A percentile compares a stretch with the other conserved stretches of the same genome.
These are phyloP conservation scores for Pantherophis alleghaniensis DNA, from an alignment of 2,797 vertebrate genomes.

Conservation along the genomic window DNA sequence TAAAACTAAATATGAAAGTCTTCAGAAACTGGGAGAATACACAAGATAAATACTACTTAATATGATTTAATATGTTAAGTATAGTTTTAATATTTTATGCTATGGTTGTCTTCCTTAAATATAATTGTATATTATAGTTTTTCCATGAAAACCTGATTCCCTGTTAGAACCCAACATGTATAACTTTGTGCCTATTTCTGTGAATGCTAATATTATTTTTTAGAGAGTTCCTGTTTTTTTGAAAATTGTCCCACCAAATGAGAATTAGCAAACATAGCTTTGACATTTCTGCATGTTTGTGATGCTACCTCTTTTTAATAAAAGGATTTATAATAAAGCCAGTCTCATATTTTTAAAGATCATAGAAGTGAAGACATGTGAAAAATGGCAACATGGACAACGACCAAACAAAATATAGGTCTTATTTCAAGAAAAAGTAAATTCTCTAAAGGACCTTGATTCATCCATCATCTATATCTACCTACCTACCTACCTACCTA, in stretches of 20 bases:
- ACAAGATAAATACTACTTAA: background rate
- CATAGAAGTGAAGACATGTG: background rate
- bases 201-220: background rate
- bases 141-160: background rate
- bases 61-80: background rate
- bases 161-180: background rate
- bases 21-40: background rate
- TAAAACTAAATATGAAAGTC: conserved; percentile 17
- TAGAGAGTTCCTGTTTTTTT: background rate
- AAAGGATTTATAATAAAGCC: background rate
- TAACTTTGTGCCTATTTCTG: background rate
- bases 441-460: background rate
- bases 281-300: background rate
- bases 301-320: background rate
- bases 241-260: background rate
- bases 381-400: background rate
- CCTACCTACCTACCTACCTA: too few species aligned
- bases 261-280: background rate
- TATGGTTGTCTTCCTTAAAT: background rate
- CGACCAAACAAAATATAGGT: background rate
- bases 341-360: background rate
- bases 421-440: background rate
- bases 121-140: background rate
- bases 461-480: background rate
- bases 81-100: background rate